Conservation (phyloP, 2,797 vertebrate genomes). For the Xyrichtys novacula region DNA sequence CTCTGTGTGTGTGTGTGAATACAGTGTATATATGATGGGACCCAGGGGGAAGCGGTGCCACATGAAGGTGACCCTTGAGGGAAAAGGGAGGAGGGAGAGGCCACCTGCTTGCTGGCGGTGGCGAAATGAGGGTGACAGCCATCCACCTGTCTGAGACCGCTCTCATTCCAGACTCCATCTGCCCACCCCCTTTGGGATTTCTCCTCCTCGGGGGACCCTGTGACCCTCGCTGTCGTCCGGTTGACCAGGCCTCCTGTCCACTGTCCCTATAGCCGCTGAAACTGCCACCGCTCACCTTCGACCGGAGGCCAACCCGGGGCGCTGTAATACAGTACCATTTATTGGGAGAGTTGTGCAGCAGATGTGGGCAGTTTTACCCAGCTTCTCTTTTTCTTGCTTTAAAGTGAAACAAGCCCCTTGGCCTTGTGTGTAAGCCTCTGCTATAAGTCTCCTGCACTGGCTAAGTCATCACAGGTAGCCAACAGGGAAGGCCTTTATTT, state of each 20-base stretch:
- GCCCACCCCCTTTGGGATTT: constrained; percentile 77
- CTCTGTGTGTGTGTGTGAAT: constrained; percentile 45
- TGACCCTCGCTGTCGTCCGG: constrained; percentile 82
- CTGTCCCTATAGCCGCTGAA: constrained; percentile 55
- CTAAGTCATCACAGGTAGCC: constrained; percentile 74
- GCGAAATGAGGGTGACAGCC: constrained; percentile 84
- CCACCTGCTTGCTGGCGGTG: constrained; percentile 83
- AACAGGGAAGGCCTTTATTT: constrained; percentile 68
- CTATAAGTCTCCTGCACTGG: constrained; percentile 64
- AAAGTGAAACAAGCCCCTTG: constrained; percentile 67
- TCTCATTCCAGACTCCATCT: constrained; percentile 82
- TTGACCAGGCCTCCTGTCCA: constrained; percentile 75
- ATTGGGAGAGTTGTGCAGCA: constrained; percentile 35
- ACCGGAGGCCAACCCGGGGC: constrained; percentile 60
- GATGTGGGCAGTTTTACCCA: constrained; percentile 47
- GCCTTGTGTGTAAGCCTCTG: constrained; percentile 46
- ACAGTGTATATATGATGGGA: constrained; percentile 73
- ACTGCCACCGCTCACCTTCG: constrained; percentile 53
- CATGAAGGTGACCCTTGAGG: constrained; percentile 82
- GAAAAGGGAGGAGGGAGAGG: constrained; percentile 74
- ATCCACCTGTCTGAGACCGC: constrained; percentile 85
- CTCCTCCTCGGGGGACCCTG: constrained; percentile 75
- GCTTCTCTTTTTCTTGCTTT: constrained; percentile 66
- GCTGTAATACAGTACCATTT: constrained; percentile 59
- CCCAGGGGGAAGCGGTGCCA: constrained; percentile 72